phyloP scores from a whole-genome alignment of 2,888 invertebrate genomes.

The Ceratothoa steindachneri region DNA sequence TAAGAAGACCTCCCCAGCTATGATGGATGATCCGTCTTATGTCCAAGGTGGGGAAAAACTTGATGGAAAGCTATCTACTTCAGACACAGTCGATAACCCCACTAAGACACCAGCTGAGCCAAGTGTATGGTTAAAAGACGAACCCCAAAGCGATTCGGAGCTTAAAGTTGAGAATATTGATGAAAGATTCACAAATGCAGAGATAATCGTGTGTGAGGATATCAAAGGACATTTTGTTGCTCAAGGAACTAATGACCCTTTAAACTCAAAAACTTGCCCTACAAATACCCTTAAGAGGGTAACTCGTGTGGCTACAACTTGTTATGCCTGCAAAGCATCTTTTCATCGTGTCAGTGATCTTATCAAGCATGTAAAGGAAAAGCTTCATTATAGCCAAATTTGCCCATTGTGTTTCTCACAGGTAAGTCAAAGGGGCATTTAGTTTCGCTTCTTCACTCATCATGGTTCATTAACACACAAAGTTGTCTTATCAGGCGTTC shows the following conservation, averaged over 20 bases:
- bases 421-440: conserved; percentile 17
- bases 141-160: background rate
- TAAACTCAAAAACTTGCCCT: background rate
- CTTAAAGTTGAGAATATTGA: background rate
- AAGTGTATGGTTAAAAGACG: background rate
- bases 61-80: too few species aligned
- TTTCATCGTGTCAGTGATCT: conserved; percentile 29
- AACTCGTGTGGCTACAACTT: background rate
- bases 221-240: background rate
- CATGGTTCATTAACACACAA: too few species aligned
- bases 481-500: too few species aligned
- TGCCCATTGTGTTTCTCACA: conserved; percentile 37
- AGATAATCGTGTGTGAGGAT: background rate
- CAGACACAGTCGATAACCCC: too few species aligned
- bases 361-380: conserved; percentile 29
- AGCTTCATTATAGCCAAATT: conserved; percentile 19
- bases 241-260: background rate
- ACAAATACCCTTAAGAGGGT: background rate
- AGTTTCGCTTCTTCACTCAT: conserved; percentile 5
- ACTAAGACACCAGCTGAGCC: too few species aligned
- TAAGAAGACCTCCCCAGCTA: too few species aligned
- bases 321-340: conserved; percentile 11
- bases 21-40: too few species aligned
- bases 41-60: too few species aligned
- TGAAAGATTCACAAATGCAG: background rate